Conservation (phyloP, 1,140 invertebrate species). For the Drosophila prosaltans region DNA sequence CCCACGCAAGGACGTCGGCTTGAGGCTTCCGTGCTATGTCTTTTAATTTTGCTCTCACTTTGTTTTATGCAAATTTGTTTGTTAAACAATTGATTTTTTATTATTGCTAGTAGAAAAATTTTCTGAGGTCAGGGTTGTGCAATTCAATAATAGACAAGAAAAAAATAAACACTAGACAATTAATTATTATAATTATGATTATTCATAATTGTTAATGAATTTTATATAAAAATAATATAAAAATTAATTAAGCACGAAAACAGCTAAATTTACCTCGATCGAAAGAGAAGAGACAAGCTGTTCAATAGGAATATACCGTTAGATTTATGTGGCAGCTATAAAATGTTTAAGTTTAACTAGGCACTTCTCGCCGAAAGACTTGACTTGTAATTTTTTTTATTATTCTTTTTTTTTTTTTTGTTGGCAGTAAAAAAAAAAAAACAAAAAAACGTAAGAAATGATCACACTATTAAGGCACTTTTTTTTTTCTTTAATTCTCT, state of each 20-base stretch:
- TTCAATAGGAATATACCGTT: not conserved
- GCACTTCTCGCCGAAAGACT: not conserved
- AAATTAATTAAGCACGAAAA: not conserved
- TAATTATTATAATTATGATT: conserved; percentile 5
- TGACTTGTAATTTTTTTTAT: not conserved
- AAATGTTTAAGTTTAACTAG: conserved; percentile 2
- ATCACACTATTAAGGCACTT: conserved; percentile 8
- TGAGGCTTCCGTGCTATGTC: conserved; percentile 19
- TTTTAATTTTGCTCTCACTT: conserved; percentile 25
- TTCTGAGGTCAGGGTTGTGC: conserved; percentile 4
- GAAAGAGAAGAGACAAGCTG: not conserved
- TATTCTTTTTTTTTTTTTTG: conserved; percentile 31
- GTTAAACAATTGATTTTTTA: not conserved
- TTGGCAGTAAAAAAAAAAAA: conserved; percentile 21
- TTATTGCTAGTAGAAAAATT: too few species aligned
- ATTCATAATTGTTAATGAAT: conserved; percentile 7
- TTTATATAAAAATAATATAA: not conserved
- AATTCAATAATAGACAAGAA: not conserved
- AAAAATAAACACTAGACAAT: not conserved
- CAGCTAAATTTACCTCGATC: conserved; percentile 7
- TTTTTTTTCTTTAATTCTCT: not conserved
- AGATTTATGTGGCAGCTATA: not conserved
- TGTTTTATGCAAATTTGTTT: conserved; percentile 19
- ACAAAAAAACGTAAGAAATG: not conserved
- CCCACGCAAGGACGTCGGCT: conserved; percentile 10